phyloP scores from a whole-genome alignment of 2,888 invertebrate species.

The Dolichopus griseipennis region DNA sequence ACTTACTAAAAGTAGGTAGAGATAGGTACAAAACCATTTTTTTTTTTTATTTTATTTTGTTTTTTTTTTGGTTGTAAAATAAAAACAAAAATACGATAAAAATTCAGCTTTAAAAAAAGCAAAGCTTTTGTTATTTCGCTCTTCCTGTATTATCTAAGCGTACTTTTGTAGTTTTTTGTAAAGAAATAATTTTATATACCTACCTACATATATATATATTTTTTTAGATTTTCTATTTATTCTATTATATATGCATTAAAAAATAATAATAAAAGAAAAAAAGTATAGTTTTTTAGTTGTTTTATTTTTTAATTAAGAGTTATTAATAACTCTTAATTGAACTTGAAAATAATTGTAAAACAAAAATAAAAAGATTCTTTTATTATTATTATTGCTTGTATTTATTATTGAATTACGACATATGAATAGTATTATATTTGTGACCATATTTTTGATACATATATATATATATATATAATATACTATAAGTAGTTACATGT shows the following conservation, averaged over 20 bases:
- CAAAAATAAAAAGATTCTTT: no score
- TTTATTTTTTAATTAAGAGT: not conserved
- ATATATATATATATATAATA: no score
- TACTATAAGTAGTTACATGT: no score
- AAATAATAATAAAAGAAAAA: not conserved
- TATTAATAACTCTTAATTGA: constrained; percentile 1
- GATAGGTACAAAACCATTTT: not conserved
- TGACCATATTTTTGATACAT: no score
- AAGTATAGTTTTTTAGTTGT: no score
- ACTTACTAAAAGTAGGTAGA: not conserved
- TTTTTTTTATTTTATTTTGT: no score
- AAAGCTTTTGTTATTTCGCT: not conserved
- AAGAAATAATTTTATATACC: not conserved
- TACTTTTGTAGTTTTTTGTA: not conserved
- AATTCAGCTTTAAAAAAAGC: not conserved
- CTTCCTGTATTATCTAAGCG: constrained; percentile 6
- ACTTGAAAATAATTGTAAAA: not conserved
- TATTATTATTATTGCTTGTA: not conserved
- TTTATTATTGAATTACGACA: not conserved
- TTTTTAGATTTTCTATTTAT: not conserved
- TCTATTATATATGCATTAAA: not conserved
- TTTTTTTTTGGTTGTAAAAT: no score
- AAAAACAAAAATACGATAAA: not conserved
- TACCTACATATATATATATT: no score
- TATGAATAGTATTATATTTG: not conserved